A percentile compares a stretch with the other conserved stretches of the same genome.
Conservation (phyloP, 2,797 vertebrate genomes). For the Protonibea diacanthus region DNA sequence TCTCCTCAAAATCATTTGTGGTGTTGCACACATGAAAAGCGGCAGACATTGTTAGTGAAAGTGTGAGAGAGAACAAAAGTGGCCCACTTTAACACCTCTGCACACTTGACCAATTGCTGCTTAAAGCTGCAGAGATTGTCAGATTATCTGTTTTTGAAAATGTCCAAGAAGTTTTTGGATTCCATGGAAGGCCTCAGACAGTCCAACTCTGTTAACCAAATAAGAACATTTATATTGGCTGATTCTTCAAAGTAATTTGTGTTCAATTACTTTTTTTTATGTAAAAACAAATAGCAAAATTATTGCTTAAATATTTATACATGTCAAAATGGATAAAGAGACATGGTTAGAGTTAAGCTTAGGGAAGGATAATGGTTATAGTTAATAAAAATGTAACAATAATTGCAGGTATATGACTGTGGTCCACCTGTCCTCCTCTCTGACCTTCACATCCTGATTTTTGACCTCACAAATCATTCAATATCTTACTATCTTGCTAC, state of each 20-base stretch:
- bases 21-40: not conserved
- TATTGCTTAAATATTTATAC: not conserved
- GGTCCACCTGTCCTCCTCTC: not conserved
- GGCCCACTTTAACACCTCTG: not conserved
- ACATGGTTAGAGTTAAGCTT: not conserved
- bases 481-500: too few species aligned
- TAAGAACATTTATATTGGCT: not conserved
- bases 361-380: not conserved
- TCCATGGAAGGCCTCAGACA: not conserved
- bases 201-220: not conserved
- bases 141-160: not conserved
- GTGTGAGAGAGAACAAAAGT: slow-evolving; percentile 1
- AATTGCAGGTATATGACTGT: not conserved
- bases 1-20: not conserved
- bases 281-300: not conserved
- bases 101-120: not conserved
- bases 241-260: not conserved
- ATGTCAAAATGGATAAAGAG: not conserved
- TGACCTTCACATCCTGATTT: not conserved
- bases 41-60: not conserved
- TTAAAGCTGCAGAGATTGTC: not conserved
- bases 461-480: not conserved
- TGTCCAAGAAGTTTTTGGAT: not conserved
- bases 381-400: not conserved
- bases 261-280: not conserved